phyloP scores from a whole-genome alignment of 2,797 vertebrate genomes.

The Enteromius afrohamiltoni region DNA sequence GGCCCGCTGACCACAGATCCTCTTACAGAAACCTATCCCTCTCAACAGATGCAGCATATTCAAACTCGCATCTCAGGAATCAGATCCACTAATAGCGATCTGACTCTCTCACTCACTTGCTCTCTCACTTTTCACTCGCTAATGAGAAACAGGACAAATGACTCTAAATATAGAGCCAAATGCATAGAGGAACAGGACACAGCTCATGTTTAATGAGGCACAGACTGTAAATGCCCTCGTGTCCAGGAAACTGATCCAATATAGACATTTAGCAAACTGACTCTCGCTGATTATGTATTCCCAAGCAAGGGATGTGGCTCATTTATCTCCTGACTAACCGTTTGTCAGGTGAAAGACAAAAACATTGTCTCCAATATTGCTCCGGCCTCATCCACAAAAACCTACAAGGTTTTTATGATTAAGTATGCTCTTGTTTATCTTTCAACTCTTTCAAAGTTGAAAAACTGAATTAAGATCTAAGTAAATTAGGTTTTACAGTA shows the following conservation, averaged over 20 bases:
- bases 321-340: slow-evolving; percentile 26
- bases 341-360: slow-evolving; percentile 31
- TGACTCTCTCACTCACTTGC: slow-evolving; percentile 10
- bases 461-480: background rate
- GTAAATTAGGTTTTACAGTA: background rate
- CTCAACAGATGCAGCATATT: slow-evolving; percentile 18
- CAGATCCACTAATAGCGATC: slow-evolving; percentile 35
- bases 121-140: slow-evolving; percentile 38
- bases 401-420: background rate
- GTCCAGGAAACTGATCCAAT: slow-evolving; percentile 51
- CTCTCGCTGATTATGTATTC: slow-evolving; percentile 39
- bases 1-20: slow-evolving; percentile 7
- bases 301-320: slow-evolving; percentile 1
- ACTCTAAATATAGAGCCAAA: slow-evolving; percentile 48
- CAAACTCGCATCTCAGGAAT: slow-evolving; percentile 45
- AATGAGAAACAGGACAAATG: slow-evolving; percentile 49
- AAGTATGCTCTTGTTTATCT: background rate
- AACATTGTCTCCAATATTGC: background rate
- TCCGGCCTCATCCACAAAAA: background rate
- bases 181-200: slow-evolving; percentile 34
- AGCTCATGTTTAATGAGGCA: slow-evolving; percentile 68
- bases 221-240: slow-evolving; percentile 58
- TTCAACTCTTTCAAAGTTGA: background rate
- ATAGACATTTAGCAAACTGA: slow-evolving; percentile 45
- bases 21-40: slow-evolving; percentile 52